phyloP scores from a whole-genome alignment of 2,797 vertebrate genomes.

The Phataginus tricuspis region DNA sequence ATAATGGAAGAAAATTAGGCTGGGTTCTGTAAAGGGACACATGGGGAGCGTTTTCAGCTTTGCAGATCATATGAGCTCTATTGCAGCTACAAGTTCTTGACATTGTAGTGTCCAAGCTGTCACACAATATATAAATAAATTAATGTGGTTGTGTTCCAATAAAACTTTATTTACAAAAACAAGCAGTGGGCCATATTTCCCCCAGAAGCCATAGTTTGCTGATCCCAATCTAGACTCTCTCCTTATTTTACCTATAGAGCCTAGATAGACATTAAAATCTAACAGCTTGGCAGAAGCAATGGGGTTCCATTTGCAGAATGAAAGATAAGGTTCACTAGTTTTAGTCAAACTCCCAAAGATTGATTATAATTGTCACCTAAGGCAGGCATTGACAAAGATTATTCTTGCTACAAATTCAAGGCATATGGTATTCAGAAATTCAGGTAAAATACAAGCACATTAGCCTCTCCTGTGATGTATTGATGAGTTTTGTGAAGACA shows the following conservation, averaged over 20 bases:
- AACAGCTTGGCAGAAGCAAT: not conserved
- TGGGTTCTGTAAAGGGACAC: not conserved
- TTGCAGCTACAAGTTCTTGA: not conserved
- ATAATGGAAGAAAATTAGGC: not conserved
- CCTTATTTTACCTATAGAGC: conserved; percentile 10
- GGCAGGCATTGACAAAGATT: not conserved
- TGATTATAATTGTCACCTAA: conserved; percentile 48
- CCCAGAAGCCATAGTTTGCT: not conserved
- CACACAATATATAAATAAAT: not conserved
- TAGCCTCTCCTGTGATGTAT: conserved; percentile 26
- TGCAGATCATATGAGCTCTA: not conserved
- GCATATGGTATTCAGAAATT: not conserved
- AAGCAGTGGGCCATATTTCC: not conserved
- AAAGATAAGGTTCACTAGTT: conserved; percentile 9
- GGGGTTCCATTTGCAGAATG: not conserved
- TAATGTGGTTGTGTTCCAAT: not conserved
- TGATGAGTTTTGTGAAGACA: conserved; percentile 45
- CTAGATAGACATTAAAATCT: not conserved
- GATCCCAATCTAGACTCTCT: not conserved
- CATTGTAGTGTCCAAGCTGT: not conserved
- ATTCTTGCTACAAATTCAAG: conserved; percentile 47
- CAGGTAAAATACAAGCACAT: conserved; percentile 25
- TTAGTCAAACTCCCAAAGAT: not conserved
- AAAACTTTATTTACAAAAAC: conserved; percentile 24
- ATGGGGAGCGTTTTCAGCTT: not conserved